Percentiles rank a stretch among this genome's conserved stretches.
Conservation (phyloP, 2,797 vertebrate species). For the Oreortyx pictus region DNA sequence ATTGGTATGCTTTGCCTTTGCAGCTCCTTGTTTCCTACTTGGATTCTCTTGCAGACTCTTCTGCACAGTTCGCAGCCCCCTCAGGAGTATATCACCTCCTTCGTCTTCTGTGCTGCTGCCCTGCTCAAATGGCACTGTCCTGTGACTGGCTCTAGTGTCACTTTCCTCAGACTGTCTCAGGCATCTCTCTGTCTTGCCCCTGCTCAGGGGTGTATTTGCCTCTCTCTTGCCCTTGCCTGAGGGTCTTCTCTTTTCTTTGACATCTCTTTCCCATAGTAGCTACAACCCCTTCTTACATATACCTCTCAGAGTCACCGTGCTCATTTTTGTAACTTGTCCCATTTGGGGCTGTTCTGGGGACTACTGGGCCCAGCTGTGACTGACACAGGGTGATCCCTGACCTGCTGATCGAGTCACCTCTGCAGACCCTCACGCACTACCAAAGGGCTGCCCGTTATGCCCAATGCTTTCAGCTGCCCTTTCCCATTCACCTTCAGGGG, state of each 20-base stretch:
- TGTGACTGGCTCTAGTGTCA: neutral
- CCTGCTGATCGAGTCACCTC: neutral
- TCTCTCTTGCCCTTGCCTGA: neutral
- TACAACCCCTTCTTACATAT: neutral
- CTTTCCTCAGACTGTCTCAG: neutral
- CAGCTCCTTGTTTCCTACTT: neutral
- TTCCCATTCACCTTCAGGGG: neutral
- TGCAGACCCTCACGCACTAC: neutral
- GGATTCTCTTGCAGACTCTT: neutral
- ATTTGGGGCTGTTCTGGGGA: no score
- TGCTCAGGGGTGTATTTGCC: neutral
- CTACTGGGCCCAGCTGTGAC: neutral
- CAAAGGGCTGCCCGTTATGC: neutral
- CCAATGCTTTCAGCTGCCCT: neutral
- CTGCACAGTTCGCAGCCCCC: neutral
- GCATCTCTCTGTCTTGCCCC: neutral
- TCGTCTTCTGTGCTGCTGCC: neutral
- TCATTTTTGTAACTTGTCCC: no score
- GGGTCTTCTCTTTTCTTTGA: neutral
- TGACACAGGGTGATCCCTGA: neutral
- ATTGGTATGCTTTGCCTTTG: neutral
- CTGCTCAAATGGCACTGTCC: neutral
- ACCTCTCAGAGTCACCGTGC: no score
- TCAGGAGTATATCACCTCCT: neutral
- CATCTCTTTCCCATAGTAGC: neutral